Base-by-base conservation (phyloP, 2,113 vertebrate species). In the Amazona vittata region DNA sequence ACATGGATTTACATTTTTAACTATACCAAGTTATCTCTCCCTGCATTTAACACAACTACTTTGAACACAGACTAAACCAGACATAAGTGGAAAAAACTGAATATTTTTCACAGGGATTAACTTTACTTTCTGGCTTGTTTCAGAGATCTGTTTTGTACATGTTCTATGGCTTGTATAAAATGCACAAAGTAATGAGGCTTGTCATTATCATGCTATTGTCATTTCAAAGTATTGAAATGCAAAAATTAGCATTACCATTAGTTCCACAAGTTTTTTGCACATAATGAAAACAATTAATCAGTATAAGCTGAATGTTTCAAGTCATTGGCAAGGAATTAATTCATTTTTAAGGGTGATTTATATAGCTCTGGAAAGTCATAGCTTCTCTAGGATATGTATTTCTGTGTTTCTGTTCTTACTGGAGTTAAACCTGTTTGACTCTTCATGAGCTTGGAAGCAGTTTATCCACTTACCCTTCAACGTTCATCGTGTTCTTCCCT, bases 241-340 rank as follows among this genome's bases (percentile, higher is more conserved):
- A 96, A 83, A 98, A 98, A 86, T 96, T 95, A 97, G 50, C 83
- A 96, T 96, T 89, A 95, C 78, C 82, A 97, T 98, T 97, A 98
- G 92, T 97, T 98, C 92, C 95, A 97, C 91, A 97, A 92, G 49
- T 96, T 91, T 90, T 95, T 94, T 96, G 86, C 88, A 91, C 91
- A 95, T 77, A 97, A 97, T 96, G 95, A 97, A 97, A 98, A 90
- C 96, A 98, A 86, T 93, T 96, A 94, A 95, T 97, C 94, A 95
- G 84, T 96, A 89, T 94, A 97, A 97, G 96, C 79, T 83, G 93
- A 94, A 86, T 94, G 89, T 89, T 97, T 96, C 94, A 93, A 96
- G 96, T 97, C 91, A 90, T 55, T 95, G 65, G 60, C 15, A 77
- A 73, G 57, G 70, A 95, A 94, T 76, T 16, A 86, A 90, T 96